Evolutionary conservation across 2,888 invertebrate genomes (phyloP), one percentile per base, ranked within the genome.

Genomic region (Dasypolia templi): DNA sequence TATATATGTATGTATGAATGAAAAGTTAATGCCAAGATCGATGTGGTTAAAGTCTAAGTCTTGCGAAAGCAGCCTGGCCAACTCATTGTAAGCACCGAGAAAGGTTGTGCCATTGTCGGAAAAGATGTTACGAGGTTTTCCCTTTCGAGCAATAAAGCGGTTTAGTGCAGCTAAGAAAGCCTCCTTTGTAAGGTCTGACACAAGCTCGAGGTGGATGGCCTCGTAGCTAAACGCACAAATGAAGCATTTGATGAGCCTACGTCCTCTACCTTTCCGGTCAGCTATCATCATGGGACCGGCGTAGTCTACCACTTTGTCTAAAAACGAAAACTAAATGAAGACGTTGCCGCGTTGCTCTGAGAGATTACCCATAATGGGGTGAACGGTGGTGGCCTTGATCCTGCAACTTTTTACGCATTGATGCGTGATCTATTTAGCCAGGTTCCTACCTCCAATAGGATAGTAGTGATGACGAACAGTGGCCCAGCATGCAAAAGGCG

Each of bases 201-300:
- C 79, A 79, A 39, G 82, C 67, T 85, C 85, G 53, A 85, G 44
- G 61, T 85, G 84, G 12, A 83, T n/a, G n/a, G n/a, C n/a, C n/a
- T n/a, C n/a, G n/a, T n/a, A n/a, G n/a, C 77, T 44, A 81, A 53
- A 70, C 83, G 85, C 39, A 86, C 83, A 70, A 86, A 88, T n/a
- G n/a, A n/a, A n/a, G n/a, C n/a, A n/a, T n/a, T n/a, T n/a, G n/a
- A n/a, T n/a, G n/a, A n/a, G n/a, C n/a, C n/a, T n/a, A n/a, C n/a
- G n/a, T n/a, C n/a, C n/a, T 46, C 85, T 63, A 19, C 85, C 82
- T 58, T 83, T 80, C n/a, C 73, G 68, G 59, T 84, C 61, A 58
- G 72, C 72, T 64, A 77, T 75, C 72, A 68, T 46, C 58, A 77
- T 58, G 12, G 46, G 64, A 4, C 72, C 77, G 3, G 70, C 69